phyloP scores from a whole-genome alignment of 2,797 vertebrate genomes.

The Liasis olivaceus region DNA sequence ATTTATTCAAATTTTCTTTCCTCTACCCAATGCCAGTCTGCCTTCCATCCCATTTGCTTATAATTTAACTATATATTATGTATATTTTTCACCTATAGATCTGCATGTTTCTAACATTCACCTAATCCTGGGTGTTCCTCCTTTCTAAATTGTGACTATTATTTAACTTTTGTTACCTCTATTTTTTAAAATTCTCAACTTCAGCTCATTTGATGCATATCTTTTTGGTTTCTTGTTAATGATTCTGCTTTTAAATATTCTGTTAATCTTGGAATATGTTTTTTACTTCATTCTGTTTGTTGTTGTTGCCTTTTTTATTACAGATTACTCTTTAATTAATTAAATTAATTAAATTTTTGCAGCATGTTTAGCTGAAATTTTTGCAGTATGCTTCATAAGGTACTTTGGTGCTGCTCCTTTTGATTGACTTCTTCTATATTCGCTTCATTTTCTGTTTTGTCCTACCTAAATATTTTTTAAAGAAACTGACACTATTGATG shows the following conservation, averaged over 20 bases:
- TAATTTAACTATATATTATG: neutral
- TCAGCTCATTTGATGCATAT: neutral
- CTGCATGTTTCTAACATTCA: neutral
- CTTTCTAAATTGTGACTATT: neutral
- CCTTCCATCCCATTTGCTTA: neutral
- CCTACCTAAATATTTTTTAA: neutral
- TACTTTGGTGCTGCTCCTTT: neutral
- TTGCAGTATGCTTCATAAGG: neutral
- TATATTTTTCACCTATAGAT: neutral
- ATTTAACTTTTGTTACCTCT: neutral
- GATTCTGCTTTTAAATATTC: neutral
- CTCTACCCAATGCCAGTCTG: neutral
- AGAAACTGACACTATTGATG: neutral
- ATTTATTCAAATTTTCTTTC: neutral
- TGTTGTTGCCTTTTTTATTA: neutral
- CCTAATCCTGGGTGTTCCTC: too few relatives aligned
- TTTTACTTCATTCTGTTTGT: neutral
- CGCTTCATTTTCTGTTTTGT: too few relatives aligned
- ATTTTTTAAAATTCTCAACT: neutral
- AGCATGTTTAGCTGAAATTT: neutral
- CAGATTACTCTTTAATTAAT: neutral
- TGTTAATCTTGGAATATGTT: neutral
- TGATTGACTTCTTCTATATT: too few relatives aligned
- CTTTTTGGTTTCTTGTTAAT: neutral
- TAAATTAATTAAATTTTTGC: neutral